These are phyloP conservation scores for Mesocricetus auratus DNA, from an alignment of 2,113 vertebrate genomes.

Conservation along the genomic window DNA sequence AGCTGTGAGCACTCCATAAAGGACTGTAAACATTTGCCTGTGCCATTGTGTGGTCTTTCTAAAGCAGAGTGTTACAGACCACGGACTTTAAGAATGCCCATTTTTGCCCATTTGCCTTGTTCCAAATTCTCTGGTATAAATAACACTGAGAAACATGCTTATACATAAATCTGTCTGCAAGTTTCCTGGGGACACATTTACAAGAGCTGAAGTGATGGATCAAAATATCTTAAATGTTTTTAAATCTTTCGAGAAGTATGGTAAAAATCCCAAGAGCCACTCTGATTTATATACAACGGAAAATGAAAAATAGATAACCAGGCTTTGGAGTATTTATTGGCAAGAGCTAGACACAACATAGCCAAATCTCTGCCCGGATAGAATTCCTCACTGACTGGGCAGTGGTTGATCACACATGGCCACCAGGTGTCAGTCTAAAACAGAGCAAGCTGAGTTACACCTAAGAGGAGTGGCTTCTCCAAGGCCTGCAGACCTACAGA, in stretches of 20 bases:
- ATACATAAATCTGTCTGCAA: constrained; percentile 62
- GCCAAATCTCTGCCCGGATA: background rate
- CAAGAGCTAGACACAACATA: background rate
- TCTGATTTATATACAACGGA: constrained; percentile 36
- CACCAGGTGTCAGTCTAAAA: constrained; percentile 79
- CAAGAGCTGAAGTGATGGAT: background rate
- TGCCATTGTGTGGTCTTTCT: background rate
- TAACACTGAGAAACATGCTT: constrained; percentile 51
- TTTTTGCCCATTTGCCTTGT: constrained; percentile 53
- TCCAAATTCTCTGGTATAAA: constrained; percentile 63
- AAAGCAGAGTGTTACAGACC: background rate
- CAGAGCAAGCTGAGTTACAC: constrained; percentile 39
- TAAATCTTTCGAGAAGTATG: constrained; percentile 16
- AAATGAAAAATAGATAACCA: constrained; percentile 55
- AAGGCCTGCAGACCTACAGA: background rate
- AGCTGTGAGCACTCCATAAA: background rate
- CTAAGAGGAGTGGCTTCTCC: background rate
- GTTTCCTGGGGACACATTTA: constrained; percentile 46
- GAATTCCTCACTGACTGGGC: background rate
- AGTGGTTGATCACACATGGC: background rate
- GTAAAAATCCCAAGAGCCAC: constrained; percentile 2
- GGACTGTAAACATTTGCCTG: background rate
- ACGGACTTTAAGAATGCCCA: constrained; percentile 47
- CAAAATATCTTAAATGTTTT: constrained; percentile 62
- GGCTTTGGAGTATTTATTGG: background rate